Evolutionary conservation across 2,113 vertebrate genomes (phyloP).

Genomic region (Lepus timidus): DNA sequence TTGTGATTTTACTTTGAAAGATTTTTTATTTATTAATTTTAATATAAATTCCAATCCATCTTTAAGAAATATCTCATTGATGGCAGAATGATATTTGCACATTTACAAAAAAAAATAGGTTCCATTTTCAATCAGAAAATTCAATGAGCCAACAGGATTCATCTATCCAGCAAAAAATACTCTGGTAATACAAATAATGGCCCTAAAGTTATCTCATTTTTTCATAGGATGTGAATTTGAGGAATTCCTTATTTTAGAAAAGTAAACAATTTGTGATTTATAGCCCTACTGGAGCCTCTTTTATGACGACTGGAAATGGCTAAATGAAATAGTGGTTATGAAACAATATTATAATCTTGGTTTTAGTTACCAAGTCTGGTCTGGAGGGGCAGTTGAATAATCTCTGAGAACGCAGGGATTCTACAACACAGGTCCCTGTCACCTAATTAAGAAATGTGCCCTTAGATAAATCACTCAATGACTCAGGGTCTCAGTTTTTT

Average conservation of each 20-base stretch:
- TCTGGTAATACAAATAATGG: neutral
- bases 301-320: neutral
- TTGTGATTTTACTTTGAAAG: neutral
- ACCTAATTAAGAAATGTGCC: conserved; percentile 24
- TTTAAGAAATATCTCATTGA: neutral
- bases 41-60: neutral
- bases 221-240: neutral
- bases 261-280: neutral
- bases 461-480: neutral
- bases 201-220: neutral
- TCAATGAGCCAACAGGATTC: neutral
- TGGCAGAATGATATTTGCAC: neutral
- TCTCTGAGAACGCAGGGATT: neutral
- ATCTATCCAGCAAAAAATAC: neutral
- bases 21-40: neutral
- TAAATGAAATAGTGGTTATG: neutral
- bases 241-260: conserved; percentile 29
- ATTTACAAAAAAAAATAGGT: neutral
- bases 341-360: neutral
- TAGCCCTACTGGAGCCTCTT: neutral
- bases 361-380: neutral
- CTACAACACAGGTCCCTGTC: neutral
- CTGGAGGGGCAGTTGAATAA: neutral
- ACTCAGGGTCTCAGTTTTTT: neutral
- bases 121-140: conserved; percentile 9